Percentiles rank a stretch among this genome's conserved stretches.
These are phyloP conservation scores for Drosophila nasuta DNA, from an alignment of 1,140 invertebrate species.

Conservation along the genomic window DNA sequence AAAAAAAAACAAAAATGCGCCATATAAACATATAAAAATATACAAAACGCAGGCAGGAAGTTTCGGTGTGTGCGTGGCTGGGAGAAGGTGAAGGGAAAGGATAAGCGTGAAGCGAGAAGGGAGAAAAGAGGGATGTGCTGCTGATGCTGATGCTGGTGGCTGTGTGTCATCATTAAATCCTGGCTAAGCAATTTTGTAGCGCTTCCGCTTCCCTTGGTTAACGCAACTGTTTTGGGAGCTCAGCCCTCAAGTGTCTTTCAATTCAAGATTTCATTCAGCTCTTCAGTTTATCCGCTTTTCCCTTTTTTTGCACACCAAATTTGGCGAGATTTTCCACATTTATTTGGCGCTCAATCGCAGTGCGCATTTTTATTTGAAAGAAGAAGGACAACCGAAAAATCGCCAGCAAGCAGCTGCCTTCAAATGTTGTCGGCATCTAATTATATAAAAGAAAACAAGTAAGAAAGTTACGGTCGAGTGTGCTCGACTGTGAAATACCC, in stretches of 20 bases:
- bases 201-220: slow-evolving; percentile 2
- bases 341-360: slow-evolving; percentile 68
- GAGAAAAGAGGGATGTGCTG: neutral
- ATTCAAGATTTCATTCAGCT: slow-evolving; percentile 8
- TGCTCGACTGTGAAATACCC: no score
- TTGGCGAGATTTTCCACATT: slow-evolving; percentile 74
- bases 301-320: slow-evolving; percentile 18
- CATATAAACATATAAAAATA: slow-evolving; percentile 20
- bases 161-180: slow-evolving; percentile 74
- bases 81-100: neutral
- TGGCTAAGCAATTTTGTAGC: slow-evolving; percentile 65
- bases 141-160: neutral
- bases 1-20: neutral
- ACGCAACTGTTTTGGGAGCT: neutral
- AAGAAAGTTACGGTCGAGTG: no score
- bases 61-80: neutral
- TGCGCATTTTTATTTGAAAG: slow-evolving; percentile 73
- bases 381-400: slow-evolving; percentile 51
- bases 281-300: slow-evolving; percentile 35
- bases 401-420: slow-evolving; percentile 22
- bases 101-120: neutral
- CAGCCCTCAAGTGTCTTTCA: neutral
- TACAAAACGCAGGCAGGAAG: neutral
- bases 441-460: no score
- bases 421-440: no score